These are phyloP conservation scores for Vanessa cardui DNA, from an alignment of 2,888 invertebrate species.

Conservation along the genomic window DNA sequence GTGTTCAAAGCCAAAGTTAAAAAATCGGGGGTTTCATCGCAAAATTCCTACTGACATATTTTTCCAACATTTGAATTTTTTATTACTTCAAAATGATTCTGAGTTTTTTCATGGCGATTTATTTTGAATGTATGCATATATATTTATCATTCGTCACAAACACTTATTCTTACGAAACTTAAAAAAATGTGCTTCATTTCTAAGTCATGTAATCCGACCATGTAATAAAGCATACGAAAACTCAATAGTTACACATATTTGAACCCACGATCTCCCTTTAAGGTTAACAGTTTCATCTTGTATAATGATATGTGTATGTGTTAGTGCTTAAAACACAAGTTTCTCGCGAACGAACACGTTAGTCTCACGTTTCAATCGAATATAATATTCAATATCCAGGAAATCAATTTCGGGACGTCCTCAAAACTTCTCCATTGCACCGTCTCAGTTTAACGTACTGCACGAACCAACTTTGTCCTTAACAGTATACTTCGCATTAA, in stretches of 20 bases:
- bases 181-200: too few relatives aligned
- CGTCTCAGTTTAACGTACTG: constrained; percentile 34
- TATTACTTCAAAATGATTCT: too few relatives aligned
- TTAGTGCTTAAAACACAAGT: neutral
- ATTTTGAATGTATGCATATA: too few relatives aligned
- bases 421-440: constrained; percentile 37
- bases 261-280: neutral
- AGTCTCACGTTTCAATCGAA: constrained; percentile 22
- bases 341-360: neutral
- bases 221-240: too few relatives aligned
- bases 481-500: constrained; percentile 12
- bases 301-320: neutral
- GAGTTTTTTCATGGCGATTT: too few relatives aligned
- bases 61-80: too few relatives aligned
- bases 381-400: constrained; percentile 40
- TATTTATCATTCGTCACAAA: too few relatives aligned
- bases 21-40: too few relatives aligned
- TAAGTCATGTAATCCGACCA: too few relatives aligned
- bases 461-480: constrained; percentile 27
- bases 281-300: neutral
- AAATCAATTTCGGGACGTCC: constrained; percentile 41
- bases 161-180: too few relatives aligned
- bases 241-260: neutral
- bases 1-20: too few relatives aligned
- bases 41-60: too few relatives aligned